Conservation (phyloP, 2,113 vertebrate genomes). For the Larimichthys crocea region DNA sequence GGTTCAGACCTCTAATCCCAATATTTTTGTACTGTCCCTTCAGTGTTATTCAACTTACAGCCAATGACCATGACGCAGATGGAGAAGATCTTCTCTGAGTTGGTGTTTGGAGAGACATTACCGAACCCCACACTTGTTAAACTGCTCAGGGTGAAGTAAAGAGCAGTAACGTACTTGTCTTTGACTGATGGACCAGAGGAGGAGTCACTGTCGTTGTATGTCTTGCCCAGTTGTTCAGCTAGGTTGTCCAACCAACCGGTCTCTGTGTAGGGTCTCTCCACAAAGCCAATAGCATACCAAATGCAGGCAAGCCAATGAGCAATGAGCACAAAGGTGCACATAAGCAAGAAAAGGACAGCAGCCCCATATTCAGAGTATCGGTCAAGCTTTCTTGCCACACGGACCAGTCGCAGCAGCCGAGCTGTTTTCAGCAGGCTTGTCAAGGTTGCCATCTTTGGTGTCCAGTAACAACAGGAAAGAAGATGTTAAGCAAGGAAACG, state of each 20-base stretch:
- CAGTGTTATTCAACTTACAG: slow-evolving; percentile 87
- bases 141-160: slow-evolving; percentile 99
- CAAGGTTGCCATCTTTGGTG: slow-evolving; percentile 84
- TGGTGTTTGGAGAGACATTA: slow-evolving; percentile 97
- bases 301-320: slow-evolving; percentile 96
- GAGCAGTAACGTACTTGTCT: slow-evolving; percentile 97
- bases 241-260: slow-evolving; percentile 97
- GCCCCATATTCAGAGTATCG: slow-evolving; percentile 93
- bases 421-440: slow-evolving; percentile 96
- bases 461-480: slow-evolving; percentile 51
- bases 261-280: slow-evolving; percentile 95
- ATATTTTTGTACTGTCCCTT: neutral
- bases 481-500: slow-evolving; percentile 28
- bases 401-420: slow-evolving; percentile 91
- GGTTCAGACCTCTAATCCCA: neutral
- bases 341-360: slow-evolving; percentile 92
- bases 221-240: slow-evolving; percentile 93
- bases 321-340: slow-evolving; percentile 95
- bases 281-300: slow-evolving; percentile 95
- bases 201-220: slow-evolving; percentile 91
- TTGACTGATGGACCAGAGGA: slow-evolving; percentile 93
- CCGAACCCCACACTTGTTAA: slow-evolving; percentile 97
- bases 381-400: slow-evolving; percentile 92
- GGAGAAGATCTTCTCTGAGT: slow-evolving; percentile 99
- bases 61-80: slow-evolving; percentile 99